Evolutionary conservation across 2,797 vertebrate species (phyloP), one percentile per base, ranked within the genome.

Genomic region (Bradypus variegatus): DNA sequence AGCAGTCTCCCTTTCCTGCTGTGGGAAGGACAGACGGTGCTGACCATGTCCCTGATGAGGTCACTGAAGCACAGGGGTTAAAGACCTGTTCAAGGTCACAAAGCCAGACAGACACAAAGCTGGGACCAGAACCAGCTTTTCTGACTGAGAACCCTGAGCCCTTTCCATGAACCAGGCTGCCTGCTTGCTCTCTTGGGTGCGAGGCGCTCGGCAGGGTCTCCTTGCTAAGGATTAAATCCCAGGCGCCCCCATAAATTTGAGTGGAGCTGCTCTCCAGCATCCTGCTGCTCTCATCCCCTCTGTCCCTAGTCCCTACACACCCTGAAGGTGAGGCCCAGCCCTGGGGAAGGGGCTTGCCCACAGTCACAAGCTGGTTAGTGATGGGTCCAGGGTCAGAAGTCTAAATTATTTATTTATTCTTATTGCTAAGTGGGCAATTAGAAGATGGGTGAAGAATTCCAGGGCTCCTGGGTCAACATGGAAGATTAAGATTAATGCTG

Each of bases 101-200:
- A 7, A 18, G 29, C 21, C 84, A 86, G 76, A 45, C 15, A 48
- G 60, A n/a, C 45, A 55, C 69, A 65, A 83, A 83, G 14, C 19
- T 67, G 13, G 83, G 41, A 13, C 80, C 62, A 82, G 82, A 82
- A 69, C 60, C 72, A 45, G 11, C 38, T 64, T 79, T 77, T 90
- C 73, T 48, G 27, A 89, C 41, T 69, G 0, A 0, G 23, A 60
- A n/a, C 85, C 92, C 90, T 45, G 15, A 58, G 25, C 1, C 0
- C 67, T 76, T 60, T 88, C 83, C 1, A 0, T n/a, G 27, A 76
- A 7, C 25, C 21, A 15, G 36, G 38, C 38, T 62, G 19, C 60
- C 48, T 31, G 0, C 11, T 41, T 33, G 75, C 19, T 45, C 48
- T 12, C 19, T 0, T 0, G 5, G 2, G n/a, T 11, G 38, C 18